Evolutionary conservation across 2,888 invertebrate genomes (phyloP).

Genomic region (Acrobasis consociella): DNA sequence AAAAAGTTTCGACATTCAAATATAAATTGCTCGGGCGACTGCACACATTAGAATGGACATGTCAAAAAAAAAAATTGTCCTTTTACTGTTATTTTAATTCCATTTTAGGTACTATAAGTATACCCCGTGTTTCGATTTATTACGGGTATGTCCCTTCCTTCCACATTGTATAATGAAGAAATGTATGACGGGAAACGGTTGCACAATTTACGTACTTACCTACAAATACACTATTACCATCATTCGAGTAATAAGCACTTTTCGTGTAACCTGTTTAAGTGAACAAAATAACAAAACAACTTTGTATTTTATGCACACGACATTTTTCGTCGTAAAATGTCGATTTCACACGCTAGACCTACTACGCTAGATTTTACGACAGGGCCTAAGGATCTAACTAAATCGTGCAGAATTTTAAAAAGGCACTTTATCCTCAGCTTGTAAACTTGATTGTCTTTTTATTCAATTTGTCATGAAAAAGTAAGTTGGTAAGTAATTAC

Average conservation of each 20-base stretch:
- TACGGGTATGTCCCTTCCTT: no score
- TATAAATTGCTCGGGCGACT: no score
- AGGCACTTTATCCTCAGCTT: neutral
- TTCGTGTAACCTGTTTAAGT: neutral
- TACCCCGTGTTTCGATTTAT: no score
- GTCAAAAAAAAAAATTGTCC: no score
- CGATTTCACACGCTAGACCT: neutral
- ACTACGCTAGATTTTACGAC: conserved; percentile 5
- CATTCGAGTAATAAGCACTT: neutral
- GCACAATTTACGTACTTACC: neutral
- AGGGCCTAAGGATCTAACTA: neutral
- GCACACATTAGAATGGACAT: no score
- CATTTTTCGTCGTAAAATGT: conserved; percentile 1
- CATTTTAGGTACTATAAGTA: no score
- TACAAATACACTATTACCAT: neutral
- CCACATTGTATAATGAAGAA: no score
- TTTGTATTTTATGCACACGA: conserved; percentile 15
- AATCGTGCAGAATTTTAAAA: neutral
- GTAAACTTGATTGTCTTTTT: neutral
- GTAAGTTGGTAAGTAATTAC: no score
- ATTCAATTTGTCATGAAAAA: neutral
- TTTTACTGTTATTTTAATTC: no score
- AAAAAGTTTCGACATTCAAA: no score
- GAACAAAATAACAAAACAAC: neutral
- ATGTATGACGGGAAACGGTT: no score